Evolutionary conservation across 2,113 vertebrate species (phyloP).

Genomic region (Aspidoscelis tigris): DNA sequence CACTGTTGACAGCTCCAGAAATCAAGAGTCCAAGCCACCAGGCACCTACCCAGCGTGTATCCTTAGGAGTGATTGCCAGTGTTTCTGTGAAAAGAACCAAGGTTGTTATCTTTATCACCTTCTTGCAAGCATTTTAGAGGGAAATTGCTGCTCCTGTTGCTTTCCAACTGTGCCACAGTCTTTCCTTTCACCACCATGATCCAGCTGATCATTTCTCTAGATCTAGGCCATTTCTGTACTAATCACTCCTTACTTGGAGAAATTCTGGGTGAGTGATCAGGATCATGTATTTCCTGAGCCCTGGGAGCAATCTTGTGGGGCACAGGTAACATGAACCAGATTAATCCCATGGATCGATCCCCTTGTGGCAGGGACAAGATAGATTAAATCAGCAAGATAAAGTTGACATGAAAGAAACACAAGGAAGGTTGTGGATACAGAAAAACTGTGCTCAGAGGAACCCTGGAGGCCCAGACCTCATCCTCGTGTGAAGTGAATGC

Average conservation of each 20-base stretch:
- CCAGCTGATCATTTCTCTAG: neutral
- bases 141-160: neutral
- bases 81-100: slow-evolving; percentile 73
- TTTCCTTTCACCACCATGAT: neutral
- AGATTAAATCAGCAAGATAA: neutral
- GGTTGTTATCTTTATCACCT: neutral
- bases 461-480: no score
- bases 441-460: no score
- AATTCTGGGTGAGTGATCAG: neutral
- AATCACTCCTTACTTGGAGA: neutral
- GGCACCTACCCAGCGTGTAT: slow-evolving; percentile 93
- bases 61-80: slow-evolving; percentile 85
- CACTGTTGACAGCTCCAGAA: slow-evolving; percentile 77
- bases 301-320: neutral
- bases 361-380: no score
- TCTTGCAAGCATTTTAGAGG: neutral
- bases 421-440: neutral
- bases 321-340: neutral
- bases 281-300: neutral
- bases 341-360: no score
- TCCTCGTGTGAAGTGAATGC: no score
- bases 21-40: slow-evolving; percentile 93
- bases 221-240: neutral
- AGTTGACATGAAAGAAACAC: neutral
- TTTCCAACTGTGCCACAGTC: neutral